Conservation (phyloP, 1,140 invertebrate species). For the Lepidurus packardi region DNA sequence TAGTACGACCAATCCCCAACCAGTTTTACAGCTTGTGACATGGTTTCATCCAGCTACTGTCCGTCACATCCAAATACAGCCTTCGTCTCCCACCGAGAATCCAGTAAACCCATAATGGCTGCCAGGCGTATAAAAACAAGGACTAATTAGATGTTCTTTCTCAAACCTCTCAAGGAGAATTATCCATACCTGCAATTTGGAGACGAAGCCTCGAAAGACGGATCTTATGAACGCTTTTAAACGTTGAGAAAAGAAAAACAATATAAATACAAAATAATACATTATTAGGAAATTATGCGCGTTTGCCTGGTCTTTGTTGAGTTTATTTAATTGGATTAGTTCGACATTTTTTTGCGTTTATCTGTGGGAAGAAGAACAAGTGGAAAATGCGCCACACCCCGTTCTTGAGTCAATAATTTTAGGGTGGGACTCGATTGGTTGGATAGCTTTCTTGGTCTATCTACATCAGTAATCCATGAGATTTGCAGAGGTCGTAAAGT, state of each 20-base stretch:
- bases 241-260: background rate
- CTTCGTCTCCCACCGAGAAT: background rate
- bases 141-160: background rate
- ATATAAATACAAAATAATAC: background rate
- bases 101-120: background rate
- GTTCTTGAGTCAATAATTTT: slow-evolving; percentile 29
- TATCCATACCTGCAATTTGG: background rate
- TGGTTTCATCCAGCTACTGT: background rate
- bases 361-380: background rate
- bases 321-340: background rate
- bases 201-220: background rate
- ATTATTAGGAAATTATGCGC: background rate
- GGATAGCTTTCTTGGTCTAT: slow-evolving; percentile 2
- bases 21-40: slow-evolving; percentile 4
- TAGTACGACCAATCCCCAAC: background rate
- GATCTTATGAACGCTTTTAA: background rate
- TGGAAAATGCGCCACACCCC: slow-evolving; percentile 22
- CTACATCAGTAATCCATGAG: background rate
- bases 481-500: slow-evolving; percentile 2
- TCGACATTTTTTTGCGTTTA: background rate
- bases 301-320: background rate
- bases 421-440: slow-evolving; percentile 22
- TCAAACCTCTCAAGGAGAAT: background rate
- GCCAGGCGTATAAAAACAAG: background rate
- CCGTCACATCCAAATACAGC: slow-evolving; percentile 17